Percentiles rank a stretch among this genome's conserved stretches.
Evolutionary conservation across 2,113 vertebrate species (phyloP).

Genomic region (Cyrtonyx montezumae): DNA sequence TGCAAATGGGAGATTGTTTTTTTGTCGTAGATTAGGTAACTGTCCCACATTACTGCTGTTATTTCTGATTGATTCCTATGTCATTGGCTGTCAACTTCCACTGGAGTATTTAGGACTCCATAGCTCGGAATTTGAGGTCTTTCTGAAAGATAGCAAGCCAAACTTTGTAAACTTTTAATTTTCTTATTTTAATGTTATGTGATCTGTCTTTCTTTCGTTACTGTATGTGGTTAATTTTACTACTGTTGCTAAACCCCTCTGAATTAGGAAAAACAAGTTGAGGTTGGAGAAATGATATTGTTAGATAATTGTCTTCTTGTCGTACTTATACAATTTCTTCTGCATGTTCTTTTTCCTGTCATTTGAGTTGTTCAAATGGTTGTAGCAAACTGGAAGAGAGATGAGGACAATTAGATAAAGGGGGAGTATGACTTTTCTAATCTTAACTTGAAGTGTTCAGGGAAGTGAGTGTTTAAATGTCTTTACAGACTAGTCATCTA

Average conservation of each 20-base stretch:
- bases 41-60: not conserved
- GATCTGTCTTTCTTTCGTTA: not conserved
- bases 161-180: not conserved
- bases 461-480: accelerated
- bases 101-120: not conserved
- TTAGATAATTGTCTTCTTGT: not conserved
- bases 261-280: not conserved
- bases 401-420: not conserved
- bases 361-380: not conserved
- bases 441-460: not conserved
- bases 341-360: not conserved
- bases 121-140: not conserved
- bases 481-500: not conserved
- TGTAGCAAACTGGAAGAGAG: not conserved
- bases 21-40: not conserved
- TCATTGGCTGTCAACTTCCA: not conserved
- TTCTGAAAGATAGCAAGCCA: not conserved
- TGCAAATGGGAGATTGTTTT: not conserved
- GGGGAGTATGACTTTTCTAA: not conserved
- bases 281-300: not conserved
- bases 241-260: not conserved
- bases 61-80: not conserved
- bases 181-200: not conserved
- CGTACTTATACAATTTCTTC: not conserved
- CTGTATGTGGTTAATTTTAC: not conserved